Evolutionary conservation across 2,113 vertebrate genomes (phyloP).

Genomic region (Ptilonorhynchus violaceus): DNA sequence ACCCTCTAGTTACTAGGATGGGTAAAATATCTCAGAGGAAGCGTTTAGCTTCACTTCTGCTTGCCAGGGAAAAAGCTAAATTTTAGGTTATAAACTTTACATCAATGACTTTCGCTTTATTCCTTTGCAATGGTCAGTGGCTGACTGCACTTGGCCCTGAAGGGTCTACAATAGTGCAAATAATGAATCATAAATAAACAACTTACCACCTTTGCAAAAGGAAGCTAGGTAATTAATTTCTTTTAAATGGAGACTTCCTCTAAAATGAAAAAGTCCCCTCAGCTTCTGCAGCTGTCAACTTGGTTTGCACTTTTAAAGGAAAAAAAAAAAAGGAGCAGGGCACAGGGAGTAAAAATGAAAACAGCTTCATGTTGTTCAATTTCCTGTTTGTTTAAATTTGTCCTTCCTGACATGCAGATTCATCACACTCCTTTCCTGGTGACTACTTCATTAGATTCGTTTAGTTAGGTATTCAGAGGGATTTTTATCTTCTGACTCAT

Average conservation of each 20-base stretch:
- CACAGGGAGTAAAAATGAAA: slow-evolving; percentile 41
- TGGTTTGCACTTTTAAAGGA: slow-evolving; percentile 3
- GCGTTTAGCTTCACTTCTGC: background rate
- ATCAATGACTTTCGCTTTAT: background rate
- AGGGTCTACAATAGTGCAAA: background rate
- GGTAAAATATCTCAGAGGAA: background rate
- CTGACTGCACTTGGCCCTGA: background rate
- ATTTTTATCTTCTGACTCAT: slow-evolving; percentile 84
- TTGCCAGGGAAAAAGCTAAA: background rate
- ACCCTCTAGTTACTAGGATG: background rate
- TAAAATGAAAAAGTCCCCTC: background rate
- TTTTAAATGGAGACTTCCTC: slow-evolving; percentile 19
- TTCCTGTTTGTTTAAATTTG: slow-evolving; percentile 78
- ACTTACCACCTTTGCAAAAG: background rate
- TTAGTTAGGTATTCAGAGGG: slow-evolving; percentile 72
- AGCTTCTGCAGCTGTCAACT: slow-evolving; percentile 19
- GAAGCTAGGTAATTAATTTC: background rate
- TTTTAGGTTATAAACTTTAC: background rate
- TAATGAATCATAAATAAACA: background rate
- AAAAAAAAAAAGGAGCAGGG: background rate
- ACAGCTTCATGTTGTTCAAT: slow-evolving; percentile 69
- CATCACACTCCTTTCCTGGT: slow-evolving; percentile 62
- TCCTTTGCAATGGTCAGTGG: background rate
- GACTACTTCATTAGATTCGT: slow-evolving; percentile 78
- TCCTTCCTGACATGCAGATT: slow-evolving; percentile 62